These are phyloP conservation scores for Macrocentrus cingulum DNA, from an alignment of 1,140 invertebrate genomes.

Conservation along the genomic window DNA sequence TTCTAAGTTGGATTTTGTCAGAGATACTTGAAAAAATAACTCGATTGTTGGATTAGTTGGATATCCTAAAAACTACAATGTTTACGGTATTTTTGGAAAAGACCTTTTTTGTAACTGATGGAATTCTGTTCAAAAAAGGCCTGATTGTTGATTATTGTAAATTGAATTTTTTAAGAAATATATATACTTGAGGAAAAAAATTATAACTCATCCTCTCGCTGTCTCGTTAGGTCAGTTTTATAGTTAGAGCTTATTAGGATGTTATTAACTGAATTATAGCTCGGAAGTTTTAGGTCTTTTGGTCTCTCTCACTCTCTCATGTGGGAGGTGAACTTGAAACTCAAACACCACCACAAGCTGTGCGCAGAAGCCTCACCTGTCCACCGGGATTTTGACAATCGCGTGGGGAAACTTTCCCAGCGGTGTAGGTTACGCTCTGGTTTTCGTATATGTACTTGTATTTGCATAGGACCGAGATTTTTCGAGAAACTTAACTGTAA, in stretches of 20 bases:
- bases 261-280: too few species aligned
- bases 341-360: not conserved
- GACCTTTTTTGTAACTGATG: too few species aligned
- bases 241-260: not conserved
- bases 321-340: not conserved
- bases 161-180: too few species aligned
- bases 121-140: too few species aligned
- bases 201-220: too few species aligned
- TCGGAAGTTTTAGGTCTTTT: slow-evolving; percentile 4
- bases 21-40: too few species aligned
- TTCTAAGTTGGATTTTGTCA: too few species aligned
- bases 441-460: slow-evolving; percentile 27
- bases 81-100: too few species aligned
- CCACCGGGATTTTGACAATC: slow-evolving; percentile 31
- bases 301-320: not conserved
- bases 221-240: not conserved
- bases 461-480: slow-evolving; percentile 37
- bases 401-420: slow-evolving; percentile 40
- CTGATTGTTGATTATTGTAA: too few species aligned
- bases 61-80: too few species aligned
- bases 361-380: slow-evolving; percentile 21
- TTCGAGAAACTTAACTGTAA: not conserved
- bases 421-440: slow-evolving; percentile 37
- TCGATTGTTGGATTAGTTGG: too few species aligned
- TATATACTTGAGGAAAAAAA: too few species aligned